Conservation (phyloP, 2,113 vertebrate genomes). For the Oophaga pumilio region DNA sequence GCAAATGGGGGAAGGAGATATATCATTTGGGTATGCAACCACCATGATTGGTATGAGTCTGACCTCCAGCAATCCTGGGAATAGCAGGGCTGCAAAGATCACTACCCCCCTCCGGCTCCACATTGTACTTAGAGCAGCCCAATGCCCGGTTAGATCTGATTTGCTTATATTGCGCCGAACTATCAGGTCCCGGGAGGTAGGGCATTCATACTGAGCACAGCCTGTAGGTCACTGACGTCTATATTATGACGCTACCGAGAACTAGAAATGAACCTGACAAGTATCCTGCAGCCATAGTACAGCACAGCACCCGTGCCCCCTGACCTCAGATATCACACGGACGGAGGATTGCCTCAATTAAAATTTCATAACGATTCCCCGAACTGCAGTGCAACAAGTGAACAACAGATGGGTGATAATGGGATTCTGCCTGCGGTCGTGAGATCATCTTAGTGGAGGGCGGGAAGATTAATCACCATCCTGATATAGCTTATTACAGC, state of each 20-base stretch:
- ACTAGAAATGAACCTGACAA: background rate
- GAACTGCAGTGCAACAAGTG: background rate
- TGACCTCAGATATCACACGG: background rate
- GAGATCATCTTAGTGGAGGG: constrained; percentile 1
- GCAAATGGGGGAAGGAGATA: no score
- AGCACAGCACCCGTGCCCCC: background rate
- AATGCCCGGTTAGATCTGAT: no score
- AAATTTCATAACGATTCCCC: background rate
- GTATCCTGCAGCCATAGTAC: background rate
- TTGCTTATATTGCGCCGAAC: no score
- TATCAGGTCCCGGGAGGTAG: no score
- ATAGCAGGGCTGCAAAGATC: no score
- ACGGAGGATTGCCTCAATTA: background rate
- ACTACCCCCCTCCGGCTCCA: no score
- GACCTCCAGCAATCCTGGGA: no score
- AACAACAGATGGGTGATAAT: constrained; percentile 34
- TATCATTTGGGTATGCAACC: no score
- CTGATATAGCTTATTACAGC: constrained; percentile 38
- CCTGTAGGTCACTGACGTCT: no score
- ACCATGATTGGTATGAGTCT: no score
- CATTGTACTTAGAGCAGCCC: no score
- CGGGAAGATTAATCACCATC: constrained; percentile 11
- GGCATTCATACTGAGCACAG: no score
- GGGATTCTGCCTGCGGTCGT: background rate
- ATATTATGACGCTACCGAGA: background rate